Conservation (phyloP, 2,888 invertebrate species). For the Elysia crispata region DNA sequence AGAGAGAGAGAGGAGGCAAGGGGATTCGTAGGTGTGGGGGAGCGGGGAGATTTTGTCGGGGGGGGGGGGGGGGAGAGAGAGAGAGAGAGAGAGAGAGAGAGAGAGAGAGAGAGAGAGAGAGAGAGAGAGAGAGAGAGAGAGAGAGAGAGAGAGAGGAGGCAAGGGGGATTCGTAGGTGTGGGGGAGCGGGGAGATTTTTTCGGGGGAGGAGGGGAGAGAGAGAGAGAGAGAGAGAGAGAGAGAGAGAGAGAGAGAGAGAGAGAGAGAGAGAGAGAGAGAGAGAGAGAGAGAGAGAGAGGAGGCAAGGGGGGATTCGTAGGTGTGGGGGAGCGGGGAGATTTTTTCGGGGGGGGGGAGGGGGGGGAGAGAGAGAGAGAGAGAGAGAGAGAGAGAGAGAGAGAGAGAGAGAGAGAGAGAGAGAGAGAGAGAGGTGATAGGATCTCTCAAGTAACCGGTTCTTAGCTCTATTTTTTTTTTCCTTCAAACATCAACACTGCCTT, state of each 20-base stretch:
- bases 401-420: not conserved
- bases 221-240: not conserved
- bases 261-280: not conserved
- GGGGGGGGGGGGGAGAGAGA: not conserved
- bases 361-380: not conserved
- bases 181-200: not conserved
- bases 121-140: not conserved
- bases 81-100: not conserved
- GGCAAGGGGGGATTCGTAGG: not conserved
- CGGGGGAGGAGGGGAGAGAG: not conserved
- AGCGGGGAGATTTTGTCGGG: not conserved
- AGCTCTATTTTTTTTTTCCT: too few relatives aligned
- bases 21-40: not conserved
- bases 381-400: not conserved
- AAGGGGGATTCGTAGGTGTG: not conserved
- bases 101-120: not conserved
- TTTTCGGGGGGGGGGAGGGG: too few relatives aligned
- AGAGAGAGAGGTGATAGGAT: too few relatives aligned
- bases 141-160: not conserved
- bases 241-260: not conserved
- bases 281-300: constrained; percentile 1
- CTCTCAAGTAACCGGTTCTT: too few relatives aligned
- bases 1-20: not conserved
- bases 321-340: not conserved
- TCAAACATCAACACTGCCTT: too few relatives aligned